Base-by-base conservation (phyloP, 2,113 vertebrate genomes). In the Himantopus leucocephalus region DNA sequence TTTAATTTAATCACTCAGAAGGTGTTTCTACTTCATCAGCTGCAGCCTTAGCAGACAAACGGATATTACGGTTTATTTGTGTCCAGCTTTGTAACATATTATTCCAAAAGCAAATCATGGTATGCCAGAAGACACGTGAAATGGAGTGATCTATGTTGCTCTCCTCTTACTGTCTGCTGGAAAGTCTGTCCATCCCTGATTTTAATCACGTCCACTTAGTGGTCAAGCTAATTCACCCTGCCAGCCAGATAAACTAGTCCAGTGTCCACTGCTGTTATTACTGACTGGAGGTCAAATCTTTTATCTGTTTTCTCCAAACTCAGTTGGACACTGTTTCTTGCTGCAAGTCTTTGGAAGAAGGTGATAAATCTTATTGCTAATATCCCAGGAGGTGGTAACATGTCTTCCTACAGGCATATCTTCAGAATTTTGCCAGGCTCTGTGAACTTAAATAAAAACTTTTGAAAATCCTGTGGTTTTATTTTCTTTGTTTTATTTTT, bases 211-310 rank as follows among this genome's bases (percentile, higher is more conserved):
- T 62, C 56, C 76, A 88, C 8, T 91, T 94, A 94, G 91, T 86
- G 91, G 76, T 78, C 91, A 94, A 72, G 66, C 39, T 95, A 86
- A 95, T 97, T 92, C 85, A 94, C 73, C 72, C 86, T 85, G 85
- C 88, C 8, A 43, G 56, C 70, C 76, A 70, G 76, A 85, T 86
- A 82, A 92, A 85, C 68, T 79, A 85, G 73, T 92, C 85, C 88
- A 39, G 53, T 82, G 48, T 70, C 77, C 87, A 89, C 66, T 68
- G 88, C 90, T 95, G 34, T 87, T 95, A 68, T 78, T 91, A 70
- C 64, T 82, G 85, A 62, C n/a, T 53, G 73, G 86, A 94, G 86
- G 86, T 94, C 88, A 97, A 92, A 87, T 70, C 48, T 81, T 94
- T 94, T 90, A 82, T 88, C 80, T 79, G 14, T 92, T 95, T 95